These are phyloP conservation scores for Hemicentrotus pulcherrimus DNA, from an alignment of 35 echinoderm and acorn worm genomes.

Conservation along the genomic window DNA sequence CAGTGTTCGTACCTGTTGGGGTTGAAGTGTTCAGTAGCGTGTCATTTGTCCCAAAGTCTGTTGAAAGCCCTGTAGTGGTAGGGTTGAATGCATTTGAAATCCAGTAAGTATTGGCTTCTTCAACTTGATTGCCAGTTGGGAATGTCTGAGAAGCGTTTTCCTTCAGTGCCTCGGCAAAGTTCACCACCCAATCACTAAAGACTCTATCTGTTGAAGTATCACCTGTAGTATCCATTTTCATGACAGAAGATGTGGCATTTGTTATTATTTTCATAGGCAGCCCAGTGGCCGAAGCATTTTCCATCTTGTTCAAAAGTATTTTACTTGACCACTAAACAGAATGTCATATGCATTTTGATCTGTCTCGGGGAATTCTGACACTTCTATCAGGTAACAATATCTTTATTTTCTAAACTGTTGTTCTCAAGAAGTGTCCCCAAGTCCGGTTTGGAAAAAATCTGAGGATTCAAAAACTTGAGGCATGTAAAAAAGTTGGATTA, in stretches of 20 bases:
- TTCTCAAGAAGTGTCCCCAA: background rate
- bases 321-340: background rate
- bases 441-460: background rate
- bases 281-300: background rate
- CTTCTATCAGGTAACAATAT: background rate
- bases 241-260: background rate
- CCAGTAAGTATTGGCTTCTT: slow-evolving; percentile 11
- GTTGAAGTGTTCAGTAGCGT: background rate
- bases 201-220: background rate
- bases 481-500: background rate
- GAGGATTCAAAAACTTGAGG: background rate
- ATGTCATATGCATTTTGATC: background rate
- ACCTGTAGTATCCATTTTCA: background rate
- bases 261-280: background rate
- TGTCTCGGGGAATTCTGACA: background rate
- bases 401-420: background rate
- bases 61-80: background rate
- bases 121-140: background rate
- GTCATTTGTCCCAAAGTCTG: background rate
- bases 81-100: slow-evolving; percentile 3
- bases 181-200: background rate
- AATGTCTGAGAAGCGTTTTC: background rate
- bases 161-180: background rate
- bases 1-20: background rate
- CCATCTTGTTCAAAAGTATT: background rate